Evolutionary conservation across 2,888 invertebrate species (phyloP).

Genomic region (Himalopsyche kuldschensis): DNA sequence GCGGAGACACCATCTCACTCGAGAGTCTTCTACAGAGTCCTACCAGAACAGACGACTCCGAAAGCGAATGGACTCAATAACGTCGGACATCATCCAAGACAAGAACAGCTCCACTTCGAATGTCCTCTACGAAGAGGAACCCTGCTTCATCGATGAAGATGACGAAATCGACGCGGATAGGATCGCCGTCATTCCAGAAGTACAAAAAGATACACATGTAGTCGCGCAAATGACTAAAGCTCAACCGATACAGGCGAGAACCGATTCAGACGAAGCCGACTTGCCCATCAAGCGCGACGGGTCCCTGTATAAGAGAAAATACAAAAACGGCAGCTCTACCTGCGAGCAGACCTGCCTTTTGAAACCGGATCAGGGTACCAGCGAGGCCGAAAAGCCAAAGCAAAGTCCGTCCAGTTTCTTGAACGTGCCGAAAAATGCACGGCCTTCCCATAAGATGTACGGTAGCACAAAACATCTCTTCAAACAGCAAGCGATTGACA

Average conservation of each 20-base stretch:
- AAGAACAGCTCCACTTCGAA: constrained; percentile 45
- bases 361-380: constrained; percentile 46
- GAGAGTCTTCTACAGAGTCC: constrained; percentile 39
- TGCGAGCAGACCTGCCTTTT: constrained; percentile 55
- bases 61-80: constrained; percentile 56
- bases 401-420: constrained; percentile 27
- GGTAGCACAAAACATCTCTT: constrained; percentile 62
- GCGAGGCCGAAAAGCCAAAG: constrained; percentile 19
- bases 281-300: constrained; percentile 47
- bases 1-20: constrained; percentile 32
- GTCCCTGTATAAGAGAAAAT: constrained; percentile 50
- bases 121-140: constrained; percentile 58
- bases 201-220: constrained; percentile 26
- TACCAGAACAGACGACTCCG: constrained; percentile 44
- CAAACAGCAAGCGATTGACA: constrained; percentile 61
- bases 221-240: constrained; percentile 48
- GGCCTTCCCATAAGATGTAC: constrained; percentile 43
- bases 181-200: constrained; percentile 28
- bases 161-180: constrained; percentile 45
- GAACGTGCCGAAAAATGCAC: constrained; percentile 36
- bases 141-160: constrained; percentile 62
- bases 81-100: constrained; percentile 44
- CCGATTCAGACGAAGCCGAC: constrained; percentile 52
- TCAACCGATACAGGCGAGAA: constrained; percentile 54
- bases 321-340: constrained; percentile 49